A percentile compares a stretch with the other conserved stretches of the same genome.
phyloP scores from a whole-genome alignment of 2,113 vertebrate species.

The Tichodroma muraria region DNA sequence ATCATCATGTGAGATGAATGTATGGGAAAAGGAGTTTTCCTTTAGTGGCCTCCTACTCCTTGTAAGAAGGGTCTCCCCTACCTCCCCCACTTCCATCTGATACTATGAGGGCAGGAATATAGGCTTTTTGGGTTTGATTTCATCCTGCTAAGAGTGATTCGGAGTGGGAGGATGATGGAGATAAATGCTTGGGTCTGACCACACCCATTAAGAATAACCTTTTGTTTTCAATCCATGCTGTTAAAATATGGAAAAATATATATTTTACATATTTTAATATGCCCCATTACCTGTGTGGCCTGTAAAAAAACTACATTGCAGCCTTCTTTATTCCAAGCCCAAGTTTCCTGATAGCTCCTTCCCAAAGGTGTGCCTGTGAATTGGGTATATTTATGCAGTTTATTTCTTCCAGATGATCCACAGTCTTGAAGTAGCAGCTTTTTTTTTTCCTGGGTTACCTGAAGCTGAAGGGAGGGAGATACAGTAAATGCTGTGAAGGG shows the following conservation, averaged over 20 bases:
- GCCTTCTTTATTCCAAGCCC: conserved; percentile 40
- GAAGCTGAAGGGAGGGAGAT: background rate
- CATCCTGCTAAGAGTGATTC: background rate
- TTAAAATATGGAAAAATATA: conserved; percentile 46
- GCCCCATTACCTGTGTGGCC: conserved; percentile 48
- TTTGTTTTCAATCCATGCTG: conserved; percentile 33
- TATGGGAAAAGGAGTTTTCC: conserved; percentile 41
- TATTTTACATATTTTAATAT: conserved; percentile 46
- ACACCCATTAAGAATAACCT: conserved; percentile 29
- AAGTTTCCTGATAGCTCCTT: conserved; percentile 7
- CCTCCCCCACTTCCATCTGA: background rate
- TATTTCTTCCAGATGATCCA: conserved; percentile 34
- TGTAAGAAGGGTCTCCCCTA: conserved; percentile 19
- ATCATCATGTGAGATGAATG: conserved; percentile 43
- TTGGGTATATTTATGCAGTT: conserved; percentile 54
- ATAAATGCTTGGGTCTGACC: conserved; percentile 28
- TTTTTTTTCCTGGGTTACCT: background rate
- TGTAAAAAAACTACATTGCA: conserved; percentile 33
- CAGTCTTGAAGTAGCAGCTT: background rate
- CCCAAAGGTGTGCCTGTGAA: conserved; percentile 37
- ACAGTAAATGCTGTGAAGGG: background rate
- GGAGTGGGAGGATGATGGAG: conserved; percentile 7
- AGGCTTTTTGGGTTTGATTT: background rate
- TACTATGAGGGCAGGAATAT: background rate
- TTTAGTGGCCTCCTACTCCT: conserved; percentile 35